phyloP scores from a whole-genome alignment of 2,797 vertebrate species.

The Carcharodon carcharias region DNA sequence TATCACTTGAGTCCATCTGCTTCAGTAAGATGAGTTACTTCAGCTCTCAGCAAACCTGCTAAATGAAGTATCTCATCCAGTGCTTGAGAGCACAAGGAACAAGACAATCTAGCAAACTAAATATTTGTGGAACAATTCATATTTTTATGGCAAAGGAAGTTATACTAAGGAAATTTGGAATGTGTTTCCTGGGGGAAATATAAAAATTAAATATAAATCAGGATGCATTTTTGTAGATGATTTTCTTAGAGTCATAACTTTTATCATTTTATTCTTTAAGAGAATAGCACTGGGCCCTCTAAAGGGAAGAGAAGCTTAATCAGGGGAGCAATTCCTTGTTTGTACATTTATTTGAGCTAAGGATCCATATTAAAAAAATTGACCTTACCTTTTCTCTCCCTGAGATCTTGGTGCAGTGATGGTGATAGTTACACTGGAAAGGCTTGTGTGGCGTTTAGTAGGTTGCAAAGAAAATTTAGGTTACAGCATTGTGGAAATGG shows the following conservation, averaged over 20 bases:
- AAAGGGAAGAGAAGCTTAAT: background rate
- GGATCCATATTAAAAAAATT: background rate
- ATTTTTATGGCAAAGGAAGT: background rate
- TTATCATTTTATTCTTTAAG: background rate
- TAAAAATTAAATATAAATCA: background rate
- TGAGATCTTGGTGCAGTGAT: background rate
- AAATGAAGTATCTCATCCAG: background rate
- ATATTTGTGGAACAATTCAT: background rate
- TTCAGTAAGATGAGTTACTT: background rate
- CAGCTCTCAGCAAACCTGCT: background rate
- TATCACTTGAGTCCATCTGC: slow-evolving; percentile 1
- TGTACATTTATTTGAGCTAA: background rate
- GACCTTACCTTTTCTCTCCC: background rate
- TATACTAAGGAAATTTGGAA: background rate
- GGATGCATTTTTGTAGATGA: background rate
- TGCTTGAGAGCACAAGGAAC: background rate
- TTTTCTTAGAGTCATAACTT: background rate
- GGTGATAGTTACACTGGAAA: background rate
- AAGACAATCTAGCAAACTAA: background rate
- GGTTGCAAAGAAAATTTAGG: background rate
- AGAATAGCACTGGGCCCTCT: background rate
- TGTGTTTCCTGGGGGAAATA: background rate
- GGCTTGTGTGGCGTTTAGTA: background rate
- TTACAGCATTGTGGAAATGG: background rate
- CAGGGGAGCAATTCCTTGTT: background rate